Base-by-base conservation (phyloP, 2,113 vertebrate species). In the Trichomycterus rosablanca region DNA sequence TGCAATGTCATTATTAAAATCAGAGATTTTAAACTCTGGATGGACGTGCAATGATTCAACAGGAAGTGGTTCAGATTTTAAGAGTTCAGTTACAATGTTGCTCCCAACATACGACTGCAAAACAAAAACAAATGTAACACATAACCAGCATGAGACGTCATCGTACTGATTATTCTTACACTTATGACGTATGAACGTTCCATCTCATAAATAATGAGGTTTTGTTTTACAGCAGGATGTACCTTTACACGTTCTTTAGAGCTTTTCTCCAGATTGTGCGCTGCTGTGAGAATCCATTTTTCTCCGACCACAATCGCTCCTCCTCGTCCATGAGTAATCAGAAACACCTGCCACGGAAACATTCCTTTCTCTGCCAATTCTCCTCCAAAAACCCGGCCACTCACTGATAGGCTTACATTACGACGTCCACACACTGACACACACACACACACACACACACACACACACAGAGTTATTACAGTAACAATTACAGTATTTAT, bases 291-390 rank as follows among this genome's bases (percentile, higher is more conserved):
- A 6, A 68, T 57, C 67, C 71, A 74, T n/a, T 43, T 40, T 39
- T 69, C 71, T 15, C 42, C 59, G 16, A 74, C 63, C 56, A 74
- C 57, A 26, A 20, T 53, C 4, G 71, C 71, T 34, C 67, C 63
- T 23, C 32, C 67, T 59, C 52, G 34, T 11, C 18, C 5, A 3
- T 0, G 0, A 24, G 5, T 1, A 0, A 0, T 22, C 1, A 32
- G 7, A 0, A 83, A 8, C 18, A 79, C 82, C 64, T 88, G 85
- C 87, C 85, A 88, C 1, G 87, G 87, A 55, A 88, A 71, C 3
- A 72, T 32, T 3, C 78, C 14, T 0, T 16, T 0, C 26, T 42
- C 48, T 23, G 84, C 83, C 0, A 3, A 0, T 0, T 1, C 4
- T 0, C 84, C 84, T 60, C 81, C 81, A 48, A 83, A 43, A 35